Base-by-base conservation (phyloP, 2,888 invertebrate genomes). In the Bruchidius siliquastri region DNA sequence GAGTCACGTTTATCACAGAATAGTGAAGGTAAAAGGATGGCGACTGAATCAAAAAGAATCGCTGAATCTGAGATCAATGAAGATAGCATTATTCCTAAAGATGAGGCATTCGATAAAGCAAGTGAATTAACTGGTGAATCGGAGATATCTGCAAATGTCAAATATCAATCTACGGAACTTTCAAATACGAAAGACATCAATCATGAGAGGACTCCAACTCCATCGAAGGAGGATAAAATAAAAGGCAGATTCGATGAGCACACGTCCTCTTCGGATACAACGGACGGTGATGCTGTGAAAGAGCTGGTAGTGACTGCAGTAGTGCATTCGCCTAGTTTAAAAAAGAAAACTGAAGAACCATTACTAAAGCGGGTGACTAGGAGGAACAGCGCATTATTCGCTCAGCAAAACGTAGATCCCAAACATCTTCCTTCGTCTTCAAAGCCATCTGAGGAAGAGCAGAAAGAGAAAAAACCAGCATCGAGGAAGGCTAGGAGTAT, bases 231-330 rank as follows among this genome's bases (percentile, higher is more conserved):
- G 3, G 6, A 18, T 8, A 49, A 66, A 20, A 13, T 21, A 10
- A 71, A 22, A 22, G 67, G 30, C 21, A 66, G 20, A 68, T 49
- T 72, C 49, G 49, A 21, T 3, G 67, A 71, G 2, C 69, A 74
- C 22, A 69, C 71, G 4, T 74, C 75, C 20, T 76, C 76, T 26
- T 74, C 76, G 13, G 74, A 75, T 68, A 75, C 73, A 2, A 74
- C 74, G 10, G 74, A 76, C 22, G 76, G 75, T 3, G 77, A 77
- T n/a, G 67, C 71, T 0, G 72, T 32, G 20, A 72, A 74, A 67
- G 74, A 77, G 69, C 72, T 77, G 69, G 71, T 73, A 26, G 77
- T 77, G 66, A 74, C 74, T 20, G 78, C 72, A 18, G 71, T 74
- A 68, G 73, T 77, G 4, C 77, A 77, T 67, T 72, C 74, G 0